These are phyloP conservation scores for Gastrophryne carolinensis DNA, from an alignment of 2,797 vertebrate species.

Conservation along the genomic window DNA sequence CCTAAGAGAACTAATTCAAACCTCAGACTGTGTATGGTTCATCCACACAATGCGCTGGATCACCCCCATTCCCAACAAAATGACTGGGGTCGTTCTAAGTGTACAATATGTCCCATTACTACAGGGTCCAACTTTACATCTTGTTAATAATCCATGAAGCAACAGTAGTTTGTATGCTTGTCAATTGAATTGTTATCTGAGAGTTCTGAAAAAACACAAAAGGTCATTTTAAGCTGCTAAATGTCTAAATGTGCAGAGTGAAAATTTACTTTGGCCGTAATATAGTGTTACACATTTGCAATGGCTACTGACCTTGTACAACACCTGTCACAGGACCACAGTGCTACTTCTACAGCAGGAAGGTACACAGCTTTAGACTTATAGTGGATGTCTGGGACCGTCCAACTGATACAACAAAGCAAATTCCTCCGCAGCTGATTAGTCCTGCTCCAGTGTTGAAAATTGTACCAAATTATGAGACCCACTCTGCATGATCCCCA, in stretches of 20 bases:
- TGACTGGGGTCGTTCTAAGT: background rate
- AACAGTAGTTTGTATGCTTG: conserved; percentile 29
- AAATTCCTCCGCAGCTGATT: too few relatives aligned
- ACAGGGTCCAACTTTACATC: background rate
- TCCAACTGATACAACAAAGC: too few relatives aligned
- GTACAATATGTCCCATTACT: background rate
- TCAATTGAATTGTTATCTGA: background rate
- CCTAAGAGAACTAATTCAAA: conserved; percentile 41
- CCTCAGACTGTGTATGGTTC: conserved; percentile 33
- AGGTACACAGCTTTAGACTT: too few relatives aligned
- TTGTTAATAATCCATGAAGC: conserved; percentile 8
- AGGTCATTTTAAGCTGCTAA: background rate
- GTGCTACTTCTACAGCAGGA: too few relatives aligned
- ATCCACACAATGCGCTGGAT: conserved; percentile 4
- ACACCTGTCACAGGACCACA: too few relatives aligned
- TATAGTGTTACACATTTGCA: background rate
- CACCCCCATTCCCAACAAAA: too few relatives aligned
- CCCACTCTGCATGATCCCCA: too few relatives aligned
- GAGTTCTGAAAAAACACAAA: background rate
- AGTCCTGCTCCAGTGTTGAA: too few relatives aligned
- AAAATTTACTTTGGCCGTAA: background rate
- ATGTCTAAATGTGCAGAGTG: background rate
- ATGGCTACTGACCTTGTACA: background rate
- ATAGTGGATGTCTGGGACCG: too few relatives aligned
- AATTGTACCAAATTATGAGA: too few relatives aligned